Conservation (phyloP, 2,888 invertebrate genomes). For the Monopis laevigella region DNA sequence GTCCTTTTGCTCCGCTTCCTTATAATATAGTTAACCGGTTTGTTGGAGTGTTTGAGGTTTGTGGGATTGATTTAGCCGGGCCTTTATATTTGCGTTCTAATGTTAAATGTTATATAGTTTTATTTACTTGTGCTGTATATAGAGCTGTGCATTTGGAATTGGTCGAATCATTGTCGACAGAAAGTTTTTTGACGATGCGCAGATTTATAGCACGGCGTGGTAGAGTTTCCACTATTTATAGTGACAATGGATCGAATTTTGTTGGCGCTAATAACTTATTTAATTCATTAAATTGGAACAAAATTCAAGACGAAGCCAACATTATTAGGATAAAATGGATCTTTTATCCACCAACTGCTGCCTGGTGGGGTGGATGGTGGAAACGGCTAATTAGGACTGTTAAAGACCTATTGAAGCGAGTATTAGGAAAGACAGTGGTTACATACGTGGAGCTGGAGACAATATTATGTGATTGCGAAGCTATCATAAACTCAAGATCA, state of each 20-base stretch:
- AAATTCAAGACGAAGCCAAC: background rate
- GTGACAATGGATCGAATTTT: constrained; percentile 10
- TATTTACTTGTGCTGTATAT: too few species aligned
- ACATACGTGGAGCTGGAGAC: constrained; percentile 13
- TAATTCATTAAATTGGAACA: constrained; percentile 4
- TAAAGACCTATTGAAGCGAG: constrained; percentile 30
- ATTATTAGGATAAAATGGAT: constrained; percentile 22
- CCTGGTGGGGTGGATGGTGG: constrained; percentile 48
- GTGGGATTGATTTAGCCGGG: too few species aligned
- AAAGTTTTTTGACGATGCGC: too few species aligned
- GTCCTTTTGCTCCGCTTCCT: too few species aligned
- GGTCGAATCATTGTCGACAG: too few species aligned
- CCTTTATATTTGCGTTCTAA: too few species aligned
- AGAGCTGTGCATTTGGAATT: too few species aligned
- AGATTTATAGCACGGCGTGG: too few species aligned
- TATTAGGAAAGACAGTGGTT: constrained; percentile 26
- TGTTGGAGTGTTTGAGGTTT: too few species aligned
- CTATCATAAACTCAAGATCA: constrained; percentile 15
- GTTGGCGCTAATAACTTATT: constrained; percentile 9
- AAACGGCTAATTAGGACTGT: constrained; percentile 34
- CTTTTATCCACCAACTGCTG: constrained; percentile 34
- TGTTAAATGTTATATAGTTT: too few species aligned
- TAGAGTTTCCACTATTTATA: constrained; percentile 5
- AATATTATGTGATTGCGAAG: constrained; percentile 17
- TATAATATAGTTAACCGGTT: too few species aligned